Percentiles rank a stretch among this genome's conserved stretches.
Conservation (phyloP, 1,140 invertebrate species). For the Paraescarpia echinospica region DNA sequence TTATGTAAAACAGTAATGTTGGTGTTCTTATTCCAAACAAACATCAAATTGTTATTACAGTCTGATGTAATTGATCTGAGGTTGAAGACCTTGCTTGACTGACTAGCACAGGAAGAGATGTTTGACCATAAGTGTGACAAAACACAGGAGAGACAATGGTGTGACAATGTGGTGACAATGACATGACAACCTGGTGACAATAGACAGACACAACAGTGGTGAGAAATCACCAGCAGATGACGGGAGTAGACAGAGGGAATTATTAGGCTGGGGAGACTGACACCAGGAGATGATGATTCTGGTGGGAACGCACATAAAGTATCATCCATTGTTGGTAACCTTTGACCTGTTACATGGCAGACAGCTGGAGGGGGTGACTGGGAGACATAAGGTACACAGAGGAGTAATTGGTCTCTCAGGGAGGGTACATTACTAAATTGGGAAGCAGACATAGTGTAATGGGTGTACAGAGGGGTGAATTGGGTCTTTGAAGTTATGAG, state of each 20-base stretch:
- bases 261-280: not conserved
- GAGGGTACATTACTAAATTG: not conserved
- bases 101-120: not conserved
- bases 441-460: not conserved
- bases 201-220: not conserved
- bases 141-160: not conserved
- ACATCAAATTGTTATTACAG: no score
- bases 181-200: not conserved
- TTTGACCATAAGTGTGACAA: not conserved
- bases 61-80: no score
- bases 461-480: not conserved
- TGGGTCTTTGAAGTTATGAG: not conserved
- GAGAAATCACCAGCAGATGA: not conserved
- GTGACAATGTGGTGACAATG: not conserved
- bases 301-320: not conserved
- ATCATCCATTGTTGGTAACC: not conserved
- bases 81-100: not conserved
- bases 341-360: not conserved
- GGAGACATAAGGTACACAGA: not conserved
- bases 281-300: not conserved
- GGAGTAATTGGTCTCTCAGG: not conserved
- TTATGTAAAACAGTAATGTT: no score
- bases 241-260: not conserved
- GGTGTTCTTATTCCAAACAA: no score
- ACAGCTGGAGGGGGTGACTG: not conserved